Evolutionary conservation across 2,888 invertebrate genomes (phyloP), one percentile per base, ranked within the genome.

Genomic region (Uloborus plumipes): DNA sequence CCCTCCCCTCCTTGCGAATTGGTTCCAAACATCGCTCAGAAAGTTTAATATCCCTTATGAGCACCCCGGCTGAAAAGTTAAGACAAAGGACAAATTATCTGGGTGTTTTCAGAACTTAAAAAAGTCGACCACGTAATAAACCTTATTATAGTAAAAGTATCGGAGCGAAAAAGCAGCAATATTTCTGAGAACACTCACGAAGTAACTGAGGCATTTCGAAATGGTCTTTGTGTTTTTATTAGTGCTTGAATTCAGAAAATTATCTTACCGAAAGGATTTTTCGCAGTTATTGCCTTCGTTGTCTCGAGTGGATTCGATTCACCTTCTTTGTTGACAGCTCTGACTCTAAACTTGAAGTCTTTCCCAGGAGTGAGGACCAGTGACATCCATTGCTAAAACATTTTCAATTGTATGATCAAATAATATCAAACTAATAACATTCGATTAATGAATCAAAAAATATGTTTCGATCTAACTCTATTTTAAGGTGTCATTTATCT

Each of bases 211-310:
- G 26, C 26, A 26, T 26, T 26, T 2, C 26, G 2, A 3, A 26
- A 26, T 4, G 4, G 26, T 26, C 26, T 26, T 26, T 26, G 26
- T 26, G 2, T 26, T 4, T 4, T 26, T 26, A n/a, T n/a, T 26
- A 26, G 26, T 2, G 26, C 4, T 26, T 26, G 26, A 3, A 26
- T 26, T 26, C 2, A 26, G 4, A 50, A 55, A 51, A 70, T 16
- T n/a, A 61, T 82, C 89, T 89, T 89, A 94, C 94, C 97, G 89
- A 97, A 99, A 71, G 98, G 98, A 92, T 99, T 98, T 90, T 95
- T 98, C 62, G 98, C 98, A 75, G 94, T 88, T 86, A 97, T 96
- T 61, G 94, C 92, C 86, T 95, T 94, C 65, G 94, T 93, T 13
- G 90, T 89, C 9, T 87, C 87, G 22, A 91, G 87, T 47, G 91